These are phyloP conservation scores for Calycopis cecrops DNA, from an alignment of 1,140 invertebrate genomes.

Conservation along the genomic window DNA sequence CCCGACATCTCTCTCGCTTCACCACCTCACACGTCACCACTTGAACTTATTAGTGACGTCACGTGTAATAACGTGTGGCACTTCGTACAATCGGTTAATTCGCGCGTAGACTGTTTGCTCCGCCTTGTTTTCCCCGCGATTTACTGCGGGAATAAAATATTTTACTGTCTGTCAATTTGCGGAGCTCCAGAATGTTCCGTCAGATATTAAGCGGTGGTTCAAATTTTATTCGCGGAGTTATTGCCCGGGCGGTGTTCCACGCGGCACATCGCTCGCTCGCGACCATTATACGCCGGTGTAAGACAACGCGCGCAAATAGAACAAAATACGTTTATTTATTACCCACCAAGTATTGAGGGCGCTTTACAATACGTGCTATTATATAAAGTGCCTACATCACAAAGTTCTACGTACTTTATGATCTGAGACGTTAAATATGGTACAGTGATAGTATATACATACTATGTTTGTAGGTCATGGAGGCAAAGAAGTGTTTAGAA, in stretches of 20 bases:
- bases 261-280: slow-evolving; percentile 43
- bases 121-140: slow-evolving; percentile 66
- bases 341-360: slow-evolving; percentile 12
- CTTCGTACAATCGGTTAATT: slow-evolving; percentile 64
- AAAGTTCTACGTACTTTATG: too few species aligned
- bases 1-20: too few species aligned
- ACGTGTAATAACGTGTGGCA: too few species aligned
- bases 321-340: slow-evolving; percentile 55
- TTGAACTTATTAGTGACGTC: too few species aligned
- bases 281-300: slow-evolving; percentile 51
- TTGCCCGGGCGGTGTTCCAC: slow-evolving; percentile 47
- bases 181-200: slow-evolving; percentile 47
- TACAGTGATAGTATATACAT: too few species aligned
- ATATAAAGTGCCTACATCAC: too few species aligned
- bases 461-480: too few species aligned
- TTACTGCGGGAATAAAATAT: slow-evolving; percentile 72
- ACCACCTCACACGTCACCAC: too few species aligned
- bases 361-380: too few species aligned
- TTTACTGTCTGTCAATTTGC: slow-evolving; percentile 73
- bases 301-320: slow-evolving; percentile 56
- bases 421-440: too few species aligned
- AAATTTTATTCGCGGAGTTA: slow-evolving; percentile 69
- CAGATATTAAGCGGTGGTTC: slow-evolving; percentile 71
- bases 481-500: too few species aligned
- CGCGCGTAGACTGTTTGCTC: slow-evolving; percentile 59